A percentile compares a stretch with the other conserved stretches of the same genome.
Conservation (phyloP, 1,140 invertebrate genomes). For the Micrasema longulum region DNA sequence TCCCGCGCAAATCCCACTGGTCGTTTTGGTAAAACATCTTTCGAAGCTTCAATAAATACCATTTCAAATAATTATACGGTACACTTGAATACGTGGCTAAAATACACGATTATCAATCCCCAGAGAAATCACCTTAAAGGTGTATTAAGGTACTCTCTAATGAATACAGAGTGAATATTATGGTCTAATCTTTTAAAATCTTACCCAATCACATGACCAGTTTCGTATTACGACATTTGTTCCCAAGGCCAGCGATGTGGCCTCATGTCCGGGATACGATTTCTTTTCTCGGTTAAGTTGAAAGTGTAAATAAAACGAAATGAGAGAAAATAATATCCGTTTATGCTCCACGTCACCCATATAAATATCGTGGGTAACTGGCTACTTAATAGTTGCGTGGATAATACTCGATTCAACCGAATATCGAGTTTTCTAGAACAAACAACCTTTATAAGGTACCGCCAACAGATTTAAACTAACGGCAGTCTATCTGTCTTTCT, state of each 20-base stretch:
- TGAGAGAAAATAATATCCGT: slow-evolving; percentile 7
- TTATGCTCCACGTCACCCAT: not conserved
- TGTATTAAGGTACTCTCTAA: not conserved
- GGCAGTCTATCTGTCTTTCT: no score
- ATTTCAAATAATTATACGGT: no score
- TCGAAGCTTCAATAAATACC: no score
- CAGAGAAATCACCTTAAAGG: not conserved
- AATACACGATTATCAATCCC: not conserved
- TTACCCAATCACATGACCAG: not conserved
- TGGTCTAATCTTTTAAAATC: not conserved
- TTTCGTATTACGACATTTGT: not conserved
- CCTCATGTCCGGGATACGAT: slow-evolving; percentile 1
- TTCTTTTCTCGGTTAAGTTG: slow-evolving; percentile 12
- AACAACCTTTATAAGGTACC: no score
- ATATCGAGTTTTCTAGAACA: no score
- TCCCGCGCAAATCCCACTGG: no score
- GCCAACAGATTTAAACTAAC: no score
- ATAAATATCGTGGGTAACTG: no score
- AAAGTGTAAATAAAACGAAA: slow-evolving; percentile 18
- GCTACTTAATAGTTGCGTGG: no score
- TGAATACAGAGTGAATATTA: not conserved
- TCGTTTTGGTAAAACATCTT: no score
- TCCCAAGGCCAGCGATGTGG: not conserved
- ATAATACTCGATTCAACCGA: no score
- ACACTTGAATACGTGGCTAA: not conserved